Percentiles rank a stretch among this genome's conserved stretches.
Conservation (phyloP, 2,888 invertebrate genomes). For the Drosophila limbata region DNA sequence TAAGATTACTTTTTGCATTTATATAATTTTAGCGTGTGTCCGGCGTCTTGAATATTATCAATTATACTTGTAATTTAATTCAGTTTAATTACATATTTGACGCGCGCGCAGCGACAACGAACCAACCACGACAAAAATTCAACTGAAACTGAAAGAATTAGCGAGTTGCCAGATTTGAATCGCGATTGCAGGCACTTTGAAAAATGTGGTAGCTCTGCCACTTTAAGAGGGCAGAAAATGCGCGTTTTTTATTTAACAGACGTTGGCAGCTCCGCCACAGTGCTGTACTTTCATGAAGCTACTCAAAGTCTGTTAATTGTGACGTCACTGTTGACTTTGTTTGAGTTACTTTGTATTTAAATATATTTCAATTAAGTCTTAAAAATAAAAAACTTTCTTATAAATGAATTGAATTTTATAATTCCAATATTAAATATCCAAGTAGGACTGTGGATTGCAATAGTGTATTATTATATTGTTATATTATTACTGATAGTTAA, state of each 20-base stretch:
- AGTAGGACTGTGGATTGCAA: neutral
- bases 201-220: slow-evolving; percentile 30
- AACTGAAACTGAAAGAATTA: slow-evolving; percentile 60
- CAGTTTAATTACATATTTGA: slow-evolving; percentile 56
- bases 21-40: slow-evolving; percentile 47
- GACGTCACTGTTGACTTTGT: slow-evolving; percentile 23
- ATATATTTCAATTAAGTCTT: neutral
- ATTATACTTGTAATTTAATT: slow-evolving; percentile 55
- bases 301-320: neutral
- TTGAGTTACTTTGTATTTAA: neutral
- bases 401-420: neutral
- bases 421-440: neutral
- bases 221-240: neutral
- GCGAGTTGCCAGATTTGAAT: slow-evolving; percentile 57
- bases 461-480: neutral
- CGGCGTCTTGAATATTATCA: slow-evolving; percentile 61
- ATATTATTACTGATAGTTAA: neutral
- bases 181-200: slow-evolving; percentile 24
- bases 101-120: slow-evolving; percentile 62
- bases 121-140: slow-evolving; percentile 60
- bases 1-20: slow-evolving; percentile 22
- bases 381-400: neutral
- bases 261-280: slow-evolving; percentile 19
- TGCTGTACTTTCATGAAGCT: slow-evolving; percentile 9
- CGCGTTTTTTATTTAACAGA: neutral